phyloP scores from a whole-genome alignment of 2,888 invertebrate species.

The Leptinotarsa peninsularis region DNA sequence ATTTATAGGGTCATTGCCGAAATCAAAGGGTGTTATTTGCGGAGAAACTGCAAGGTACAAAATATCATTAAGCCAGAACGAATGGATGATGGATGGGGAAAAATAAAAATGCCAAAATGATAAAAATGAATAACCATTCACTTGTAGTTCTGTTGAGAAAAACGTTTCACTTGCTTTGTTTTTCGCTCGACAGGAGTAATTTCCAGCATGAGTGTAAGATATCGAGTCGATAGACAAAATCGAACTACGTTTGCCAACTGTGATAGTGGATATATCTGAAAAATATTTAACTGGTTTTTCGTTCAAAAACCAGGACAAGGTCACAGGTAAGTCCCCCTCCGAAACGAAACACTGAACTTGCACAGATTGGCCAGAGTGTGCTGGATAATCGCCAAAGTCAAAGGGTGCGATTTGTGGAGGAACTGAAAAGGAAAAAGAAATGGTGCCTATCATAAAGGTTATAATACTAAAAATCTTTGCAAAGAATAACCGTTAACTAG shows the following conservation, averaged over 20 bases:
- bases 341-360: constrained; percentile 75
- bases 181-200: constrained; percentile 70
- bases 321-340: constrained; percentile 78
- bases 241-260: constrained; percentile 70
- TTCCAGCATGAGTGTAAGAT: constrained; percentile 69
- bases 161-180: constrained; percentile 69
- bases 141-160: constrained; percentile 63
- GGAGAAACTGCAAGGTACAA: constrained; percentile 56
- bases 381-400: constrained; percentile 72
- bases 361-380: constrained; percentile 77
- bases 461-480: constrained; percentile 51
- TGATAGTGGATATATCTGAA: constrained; percentile 55
- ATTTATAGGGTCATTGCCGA: constrained; percentile 68
- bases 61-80: constrained; percentile 24
- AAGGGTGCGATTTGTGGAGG: constrained; percentile 55
- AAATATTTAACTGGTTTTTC: constrained; percentile 62
- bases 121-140: constrained; percentile 49
- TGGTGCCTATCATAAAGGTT: neutral
- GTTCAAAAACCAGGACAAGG: constrained; percentile 77
- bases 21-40: constrained; percentile 67
- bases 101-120: constrained; percentile 53
- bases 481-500: constrained; percentile 57
- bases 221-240: constrained; percentile 73
- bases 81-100: constrained; percentile 45
- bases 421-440: constrained; percentile 50